These are phyloP conservation scores for Drosophila melanosoma DNA, from an alignment of 2,888 invertebrate species.

Conservation along the genomic window DNA sequence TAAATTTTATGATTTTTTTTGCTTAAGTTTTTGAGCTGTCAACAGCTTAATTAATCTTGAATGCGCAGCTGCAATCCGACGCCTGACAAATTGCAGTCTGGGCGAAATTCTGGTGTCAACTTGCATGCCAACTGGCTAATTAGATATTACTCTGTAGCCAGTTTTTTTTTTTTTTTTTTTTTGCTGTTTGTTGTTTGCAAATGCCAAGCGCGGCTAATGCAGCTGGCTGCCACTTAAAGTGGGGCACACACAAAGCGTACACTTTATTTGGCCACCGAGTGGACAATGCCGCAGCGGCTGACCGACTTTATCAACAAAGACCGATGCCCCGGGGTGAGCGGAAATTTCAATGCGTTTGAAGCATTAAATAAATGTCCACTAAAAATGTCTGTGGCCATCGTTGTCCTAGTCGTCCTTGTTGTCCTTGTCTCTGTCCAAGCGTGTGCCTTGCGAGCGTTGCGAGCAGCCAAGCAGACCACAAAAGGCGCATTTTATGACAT, in stretches of 20 bases:
- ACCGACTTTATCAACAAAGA: conserved; percentile 75
- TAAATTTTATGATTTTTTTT: conserved; percentile 13
- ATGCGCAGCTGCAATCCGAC: conserved; percentile 10
- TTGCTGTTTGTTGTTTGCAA: conserved; percentile 10
- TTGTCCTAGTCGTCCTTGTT: conserved; percentile 31
- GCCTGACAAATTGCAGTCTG: conserved; percentile 5
- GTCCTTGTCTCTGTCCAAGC: conserved; percentile 40
- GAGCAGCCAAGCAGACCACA: conserved; percentile 49
- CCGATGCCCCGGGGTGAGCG: conserved; percentile 56
- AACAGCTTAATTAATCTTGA: conserved; percentile 41
- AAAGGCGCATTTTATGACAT: conserved; percentile 58
- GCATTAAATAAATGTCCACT: conserved; percentile 79
- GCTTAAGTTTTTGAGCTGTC: conserved; percentile 48
- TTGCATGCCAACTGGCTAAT: conserved; percentile 32
- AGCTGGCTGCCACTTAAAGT: conserved; percentile 37
- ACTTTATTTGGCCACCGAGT: conserved; percentile 45
- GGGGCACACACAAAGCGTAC: conserved; percentile 22
- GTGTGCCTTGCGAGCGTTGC: conserved; percentile 66
- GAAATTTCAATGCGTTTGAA: conserved; percentile 77
- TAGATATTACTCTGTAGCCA: conserved; percentile 18
- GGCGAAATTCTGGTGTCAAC: neutral
- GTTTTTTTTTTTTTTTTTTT: neutral
- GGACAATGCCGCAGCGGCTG: conserved; percentile 44
- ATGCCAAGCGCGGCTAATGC: conserved; percentile 31
- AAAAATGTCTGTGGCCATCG: conserved; percentile 68